Conservation (phyloP, 2,888 invertebrate genomes). For the Ichneumoninae sp. region DNA sequence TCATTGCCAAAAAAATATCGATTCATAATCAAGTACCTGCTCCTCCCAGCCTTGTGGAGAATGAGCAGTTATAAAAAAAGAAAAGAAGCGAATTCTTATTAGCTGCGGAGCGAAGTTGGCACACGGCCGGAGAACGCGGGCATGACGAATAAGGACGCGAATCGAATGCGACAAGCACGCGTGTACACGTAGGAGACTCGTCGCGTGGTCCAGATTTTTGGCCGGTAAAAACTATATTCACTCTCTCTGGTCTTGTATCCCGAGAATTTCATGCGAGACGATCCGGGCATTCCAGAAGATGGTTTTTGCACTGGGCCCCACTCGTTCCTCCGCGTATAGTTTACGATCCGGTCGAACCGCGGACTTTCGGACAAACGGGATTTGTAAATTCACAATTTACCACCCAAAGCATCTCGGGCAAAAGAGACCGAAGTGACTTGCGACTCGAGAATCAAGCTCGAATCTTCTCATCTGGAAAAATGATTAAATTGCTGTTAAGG, state of each 20-base stretch:
- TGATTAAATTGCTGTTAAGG: slow-evolving; percentile 36
- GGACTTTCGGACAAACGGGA: slow-evolving; percentile 35
- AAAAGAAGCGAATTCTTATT: slow-evolving; percentile 70
- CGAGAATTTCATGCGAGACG: slow-evolving; percentile 44
- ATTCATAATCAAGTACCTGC: slow-evolving; percentile 55
- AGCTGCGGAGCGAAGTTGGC: slow-evolving; percentile 51
- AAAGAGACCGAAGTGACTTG: not conserved
- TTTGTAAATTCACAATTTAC: slow-evolving; percentile 50
- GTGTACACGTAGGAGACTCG: slow-evolving; percentile 28
- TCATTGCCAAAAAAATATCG: slow-evolving; percentile 33
- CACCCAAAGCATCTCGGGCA: not conserved
- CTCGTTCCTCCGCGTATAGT: slow-evolving; percentile 21
- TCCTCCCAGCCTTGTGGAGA: slow-evolving; percentile 21
- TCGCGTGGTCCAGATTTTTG: slow-evolving; percentile 65
- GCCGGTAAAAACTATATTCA: slow-evolving; percentile 63
- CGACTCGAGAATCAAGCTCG: slow-evolving; percentile 13
- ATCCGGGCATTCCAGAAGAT: slow-evolving; percentile 52
- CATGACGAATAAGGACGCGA: slow-evolving; percentile 73
- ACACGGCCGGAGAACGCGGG: slow-evolving; percentile 60
- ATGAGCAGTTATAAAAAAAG: slow-evolving; percentile 18
- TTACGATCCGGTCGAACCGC: slow-evolving; percentile 32
- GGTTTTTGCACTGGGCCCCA: slow-evolving; percentile 46
- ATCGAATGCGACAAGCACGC: slow-evolving; percentile 54
- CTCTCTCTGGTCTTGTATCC: slow-evolving; percentile 26
- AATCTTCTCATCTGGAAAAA: slow-evolving; percentile 36